These are phyloP conservation scores for Gymnothorax reevesii DNA, from an alignment of 2,797 vertebrate genomes.

Conservation along the genomic window DNA sequence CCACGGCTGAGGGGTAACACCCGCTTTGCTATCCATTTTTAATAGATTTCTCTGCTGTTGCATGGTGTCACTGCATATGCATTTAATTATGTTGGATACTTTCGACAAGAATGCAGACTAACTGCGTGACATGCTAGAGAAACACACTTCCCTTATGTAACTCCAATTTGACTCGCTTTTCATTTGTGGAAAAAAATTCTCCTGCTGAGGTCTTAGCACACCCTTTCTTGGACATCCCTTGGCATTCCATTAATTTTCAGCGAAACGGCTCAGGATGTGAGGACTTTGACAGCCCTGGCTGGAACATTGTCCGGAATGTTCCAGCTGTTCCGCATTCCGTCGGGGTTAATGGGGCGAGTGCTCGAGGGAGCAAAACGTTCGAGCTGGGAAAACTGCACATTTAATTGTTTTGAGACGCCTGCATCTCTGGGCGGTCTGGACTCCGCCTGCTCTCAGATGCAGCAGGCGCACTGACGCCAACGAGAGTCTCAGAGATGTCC, in stretches of 20 bases:
- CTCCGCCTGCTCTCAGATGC: background rate
- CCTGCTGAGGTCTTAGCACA: background rate
- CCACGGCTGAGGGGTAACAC: no score
- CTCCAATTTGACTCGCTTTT: background rate
- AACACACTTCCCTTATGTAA: background rate
- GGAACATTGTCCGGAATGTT: background rate
- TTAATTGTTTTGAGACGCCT: background rate
- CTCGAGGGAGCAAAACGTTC: background rate
- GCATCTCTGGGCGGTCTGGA: background rate
- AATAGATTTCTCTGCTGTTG: background rate
- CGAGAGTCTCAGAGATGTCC: background rate
- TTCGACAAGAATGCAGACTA: background rate
- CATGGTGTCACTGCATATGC: background rate
- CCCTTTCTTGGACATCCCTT: background rate
- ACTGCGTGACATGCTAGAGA: background rate
- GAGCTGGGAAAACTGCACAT: background rate
- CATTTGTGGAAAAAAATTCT: background rate
- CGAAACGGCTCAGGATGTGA: background rate
- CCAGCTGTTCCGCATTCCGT: constrained; percentile 3
- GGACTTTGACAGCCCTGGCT: background rate
- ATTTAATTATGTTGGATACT: background rate
- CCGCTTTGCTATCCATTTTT: no score
- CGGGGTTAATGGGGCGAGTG: background rate
- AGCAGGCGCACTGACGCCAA: background rate
- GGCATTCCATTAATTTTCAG: background rate